Evolutionary conservation across 2,888 invertebrate genomes (phyloP), one percentile per base, ranked within the genome.

Genomic region (Drosophila cognata): DNA sequence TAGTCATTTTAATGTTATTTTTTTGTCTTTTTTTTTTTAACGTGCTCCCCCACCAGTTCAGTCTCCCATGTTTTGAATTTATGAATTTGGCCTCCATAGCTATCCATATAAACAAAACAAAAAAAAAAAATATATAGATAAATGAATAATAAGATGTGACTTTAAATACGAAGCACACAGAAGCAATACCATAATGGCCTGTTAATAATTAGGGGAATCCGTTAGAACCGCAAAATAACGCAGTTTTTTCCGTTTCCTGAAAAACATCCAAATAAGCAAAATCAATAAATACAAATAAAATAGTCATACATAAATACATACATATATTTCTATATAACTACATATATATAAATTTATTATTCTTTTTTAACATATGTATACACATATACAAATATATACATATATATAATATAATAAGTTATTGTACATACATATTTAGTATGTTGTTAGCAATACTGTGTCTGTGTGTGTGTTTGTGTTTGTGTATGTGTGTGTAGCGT

Each of bases 101-200:
- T 56, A 57, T 48, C 50, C 25, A 41, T 60, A 38, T 58, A 74
- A 52, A 50, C 16, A 48, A 55, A 52, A 52, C 8, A 33, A 29
- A 57, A 70, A 50, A 41, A 41, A 43, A 59, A 60, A 57, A 59
- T 13, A 66, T 64, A 62, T 79, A 46, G 46, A 46, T 46, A 46
- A 25, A 25, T 46, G 46, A 46, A 35, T 55, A 64, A 60, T 64
- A 64, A 55, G 58, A 61, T 52, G 67, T 78, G 78, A 71, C 60
- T 71, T 71, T 53, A 50, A 48, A 69, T 67, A 71, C 59, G 36
- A 74, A 66, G 77, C 77, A 82, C 82, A 82, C 48, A 68, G 66
- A 79, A 77, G 82, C 82, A 82, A 80, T 84, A 82, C 82, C 82
- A 82, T 82, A 70, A 82, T 82, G 82, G 82, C 82, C 82, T 82